Conservation (phyloP, 2,888 invertebrate genomes). For the Apeira syringaria region DNA sequence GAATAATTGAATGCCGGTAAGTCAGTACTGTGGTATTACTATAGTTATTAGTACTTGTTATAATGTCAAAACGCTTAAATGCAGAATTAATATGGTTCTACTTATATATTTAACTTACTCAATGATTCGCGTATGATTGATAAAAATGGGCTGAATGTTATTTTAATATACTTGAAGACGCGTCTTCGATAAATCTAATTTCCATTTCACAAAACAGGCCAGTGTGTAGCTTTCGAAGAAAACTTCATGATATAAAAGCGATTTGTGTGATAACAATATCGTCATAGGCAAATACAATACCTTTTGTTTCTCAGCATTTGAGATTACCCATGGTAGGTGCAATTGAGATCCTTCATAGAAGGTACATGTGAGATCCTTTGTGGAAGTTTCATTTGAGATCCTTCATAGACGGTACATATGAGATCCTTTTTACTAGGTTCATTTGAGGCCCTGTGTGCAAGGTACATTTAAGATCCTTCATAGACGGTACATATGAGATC, state of each 20-base stretch:
- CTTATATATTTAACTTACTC: too few relatives aligned
- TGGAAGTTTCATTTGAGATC: too few relatives aligned
- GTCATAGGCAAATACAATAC: neutral
- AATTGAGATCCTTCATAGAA: slow-evolving; percentile 34
- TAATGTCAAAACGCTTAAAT: too few relatives aligned
- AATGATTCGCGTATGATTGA: too few relatives aligned
- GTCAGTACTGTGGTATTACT: too few relatives aligned
- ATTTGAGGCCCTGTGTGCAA: too few relatives aligned
- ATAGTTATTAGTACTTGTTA: too few relatives aligned
- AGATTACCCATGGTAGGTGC: slow-evolving; percentile 11
- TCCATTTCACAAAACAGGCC: neutral
- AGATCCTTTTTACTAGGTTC: slow-evolving; percentile 37
- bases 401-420: slow-evolving; percentile 18
- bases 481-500: slow-evolving; percentile 23
- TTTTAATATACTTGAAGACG: too few relatives aligned
- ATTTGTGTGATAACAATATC: slow-evolving; percentile 10
- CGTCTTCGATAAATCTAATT: too few relatives aligned
- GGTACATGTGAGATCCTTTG: slow-evolving; percentile 41
- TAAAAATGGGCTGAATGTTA: too few relatives aligned
- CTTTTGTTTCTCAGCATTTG: slow-evolving; percentile 22
- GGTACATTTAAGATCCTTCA: neutral
- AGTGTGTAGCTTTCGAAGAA: neutral
- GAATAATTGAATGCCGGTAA: too few relatives aligned
- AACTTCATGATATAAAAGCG: slow-evolving; percentile 10
- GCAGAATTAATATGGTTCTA: too few relatives aligned